A percentile compares a stretch with the other conserved stretches of the same genome.
Evolutionary conservation across 2,113 vertebrate species (phyloP).

Genomic region (Phalacrocorax pelagicus): DNA sequence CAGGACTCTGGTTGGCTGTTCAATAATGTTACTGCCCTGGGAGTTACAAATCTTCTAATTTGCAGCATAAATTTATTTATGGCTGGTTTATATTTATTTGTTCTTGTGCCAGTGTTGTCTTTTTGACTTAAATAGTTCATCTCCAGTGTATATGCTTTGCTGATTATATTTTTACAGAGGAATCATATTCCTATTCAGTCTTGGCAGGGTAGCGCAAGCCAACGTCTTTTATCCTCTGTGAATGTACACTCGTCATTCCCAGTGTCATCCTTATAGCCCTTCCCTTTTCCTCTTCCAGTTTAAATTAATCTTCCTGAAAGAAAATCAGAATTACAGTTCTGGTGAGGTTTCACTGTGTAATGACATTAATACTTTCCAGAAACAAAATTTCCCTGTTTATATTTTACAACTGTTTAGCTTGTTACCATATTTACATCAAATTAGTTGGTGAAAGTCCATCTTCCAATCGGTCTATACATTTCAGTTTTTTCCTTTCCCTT

Average conservation of each 20-base stretch:
- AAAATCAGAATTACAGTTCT: not conserved
- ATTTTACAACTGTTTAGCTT: not conserved
- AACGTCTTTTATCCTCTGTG: not conserved
- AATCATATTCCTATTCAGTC: not conserved
- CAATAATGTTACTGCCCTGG: constrained; percentile 48
- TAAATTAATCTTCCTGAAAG: not conserved
- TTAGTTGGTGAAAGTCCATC: not conserved
- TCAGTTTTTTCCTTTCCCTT: not conserved
- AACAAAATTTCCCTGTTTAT: not conserved
- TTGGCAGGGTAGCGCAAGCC: not conserved
- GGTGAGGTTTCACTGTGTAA: not conserved
- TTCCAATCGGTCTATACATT: not conserved
- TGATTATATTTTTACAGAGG: not conserved
- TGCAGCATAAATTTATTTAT: constrained; percentile 59
- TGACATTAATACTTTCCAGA: not conserved
- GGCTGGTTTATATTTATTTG: constrained; percentile 28
- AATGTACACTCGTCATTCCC: not conserved
- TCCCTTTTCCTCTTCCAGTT: not conserved
- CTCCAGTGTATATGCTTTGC: constrained; percentile 19
- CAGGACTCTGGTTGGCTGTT: constrained; percentile 50
- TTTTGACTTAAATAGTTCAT: constrained; percentile 47
- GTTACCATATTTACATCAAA: not conserved
- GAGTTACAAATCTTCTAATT: constrained; percentile 61
- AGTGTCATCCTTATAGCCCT: not conserved
- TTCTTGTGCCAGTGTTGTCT: constrained; percentile 43